Evolutionary conservation across 1,140 invertebrate genomes (phyloP), one percentile per base, ranked within the genome.

Genomic region (Augochlora pura): DNA sequence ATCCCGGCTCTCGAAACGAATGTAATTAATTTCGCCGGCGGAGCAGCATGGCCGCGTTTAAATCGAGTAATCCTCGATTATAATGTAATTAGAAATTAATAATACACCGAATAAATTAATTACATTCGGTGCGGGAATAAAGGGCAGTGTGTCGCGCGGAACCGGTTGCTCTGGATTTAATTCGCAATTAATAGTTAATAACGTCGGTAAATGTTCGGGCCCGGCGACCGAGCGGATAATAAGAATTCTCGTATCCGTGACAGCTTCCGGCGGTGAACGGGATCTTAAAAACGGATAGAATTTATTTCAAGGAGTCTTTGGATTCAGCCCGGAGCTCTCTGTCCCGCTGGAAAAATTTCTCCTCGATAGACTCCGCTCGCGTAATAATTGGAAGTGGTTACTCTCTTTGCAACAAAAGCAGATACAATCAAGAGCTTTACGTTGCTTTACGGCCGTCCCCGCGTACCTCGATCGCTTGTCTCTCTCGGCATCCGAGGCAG

Each of bases 281-380:
- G 70, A 70, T 71, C 59, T 54, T 10, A 60, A n/a, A 70, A 71
- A 63, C 63, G 76, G 68, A 77, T 77, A 54, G 46, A 77, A 77
- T 72, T 52, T 64, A 71, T 42, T 77, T 59, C 25, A 23, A 1
- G 10, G 14, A 64, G 71, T 49, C 46, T 64, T 21, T 38, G 63
- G 16, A 23, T 38, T 3, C n/a, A 32, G 25, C 16, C 18, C 25
- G 27, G 27, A 14, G 21, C 38, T 2, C 21, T 16, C 46, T 68
- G 54, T 46, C 66, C 69, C 42, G 42, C 18, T 63, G 68, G 68
- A 71, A 77, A 77, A 72, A 63, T 77, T 72, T 71, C 68, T 62
- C 23, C 23, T 23, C 32, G 68, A 71, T 77, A 71, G 68, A 42
- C 52, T 71, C 59, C 21, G 67, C 71, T 71, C 68, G 32, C 27